phyloP scores from a whole-genome alignment of 1,140 invertebrate genomes.

The Caerostris darwini region DNA sequence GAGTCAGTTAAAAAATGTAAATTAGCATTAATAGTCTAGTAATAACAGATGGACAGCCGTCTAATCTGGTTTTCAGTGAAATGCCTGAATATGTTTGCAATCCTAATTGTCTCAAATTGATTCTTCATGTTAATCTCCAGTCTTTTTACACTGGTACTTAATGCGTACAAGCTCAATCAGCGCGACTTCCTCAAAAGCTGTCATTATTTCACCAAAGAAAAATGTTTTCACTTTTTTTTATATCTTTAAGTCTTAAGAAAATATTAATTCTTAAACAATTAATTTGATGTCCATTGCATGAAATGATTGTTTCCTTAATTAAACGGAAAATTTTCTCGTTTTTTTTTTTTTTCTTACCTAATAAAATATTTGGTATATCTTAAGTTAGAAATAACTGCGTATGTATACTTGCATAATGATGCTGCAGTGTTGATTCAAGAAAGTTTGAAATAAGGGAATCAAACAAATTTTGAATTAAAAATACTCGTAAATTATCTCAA shows the following conservation, averaged over 20 bases:
- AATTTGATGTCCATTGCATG: no score
- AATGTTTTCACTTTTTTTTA: no score
- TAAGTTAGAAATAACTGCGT: no score
- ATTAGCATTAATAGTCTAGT: conserved; percentile 32
- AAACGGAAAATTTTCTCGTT: no score
- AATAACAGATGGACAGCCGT: conserved; percentile 33
- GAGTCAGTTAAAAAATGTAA: neutral
- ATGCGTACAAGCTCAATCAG: conserved; percentile 30
- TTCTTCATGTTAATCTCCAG: conserved; percentile 48
- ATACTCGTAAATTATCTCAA: no score
- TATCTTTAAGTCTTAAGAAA: neutral
- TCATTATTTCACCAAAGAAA: neutral
- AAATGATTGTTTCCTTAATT: no score
- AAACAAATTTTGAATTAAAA: no score
- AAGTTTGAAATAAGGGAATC: no score
- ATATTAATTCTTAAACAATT: neutral
- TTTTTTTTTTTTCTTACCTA: no score
- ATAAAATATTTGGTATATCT: no score
- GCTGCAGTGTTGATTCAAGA: no score
- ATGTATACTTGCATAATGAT: no score
- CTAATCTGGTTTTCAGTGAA: conserved; percentile 46
- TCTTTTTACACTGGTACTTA: conserved; percentile 11
- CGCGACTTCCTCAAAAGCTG: conserved; percentile 22
- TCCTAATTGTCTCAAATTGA: conserved; percentile 70
- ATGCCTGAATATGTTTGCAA: conserved; percentile 67